Evolutionary conservation across 2,888 invertebrate genomes (phyloP).

Genomic region (Pristionchus exspectatus): DNA sequence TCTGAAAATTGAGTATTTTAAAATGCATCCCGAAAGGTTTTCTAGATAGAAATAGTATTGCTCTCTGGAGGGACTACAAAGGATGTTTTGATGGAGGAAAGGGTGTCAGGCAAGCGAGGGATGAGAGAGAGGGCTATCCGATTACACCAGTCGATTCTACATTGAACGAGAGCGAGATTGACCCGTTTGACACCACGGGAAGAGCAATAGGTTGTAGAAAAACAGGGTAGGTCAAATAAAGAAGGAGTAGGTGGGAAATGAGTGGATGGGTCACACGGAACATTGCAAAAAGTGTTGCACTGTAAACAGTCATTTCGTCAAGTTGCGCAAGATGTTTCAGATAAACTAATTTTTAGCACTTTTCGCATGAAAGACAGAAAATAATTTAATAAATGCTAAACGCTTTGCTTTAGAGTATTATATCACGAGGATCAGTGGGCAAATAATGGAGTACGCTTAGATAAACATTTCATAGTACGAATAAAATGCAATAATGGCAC

Average conservation of each 20-base stretch:
- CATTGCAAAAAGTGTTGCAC: neutral
- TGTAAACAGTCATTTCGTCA: slow-evolving; percentile 18
- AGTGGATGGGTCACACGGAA: slow-evolving; percentile 9
- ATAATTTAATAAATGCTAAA: neutral
- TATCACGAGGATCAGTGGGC: neutral
- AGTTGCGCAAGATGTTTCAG: neutral
- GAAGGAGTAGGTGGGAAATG: slow-evolving; percentile 14
- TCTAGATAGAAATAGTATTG: neutral
- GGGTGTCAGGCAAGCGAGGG: slow-evolving; percentile 1
- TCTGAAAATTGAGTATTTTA: neutral
- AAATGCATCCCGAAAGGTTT: neutral
- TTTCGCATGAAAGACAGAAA: neutral
- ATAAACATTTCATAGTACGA: neutral
- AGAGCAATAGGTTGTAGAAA: slow-evolving; percentile 2
- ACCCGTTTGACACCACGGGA: slow-evolving; percentile 7
- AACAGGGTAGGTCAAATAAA: slow-evolving; percentile 7
- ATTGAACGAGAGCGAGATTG: slow-evolving; percentile 25
- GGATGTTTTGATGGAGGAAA: slow-evolving; percentile 16
- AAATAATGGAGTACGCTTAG: neutral
- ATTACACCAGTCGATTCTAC: slow-evolving; percentile 41
- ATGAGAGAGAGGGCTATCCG: neutral
- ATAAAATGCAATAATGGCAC: neutral
- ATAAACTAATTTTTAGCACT: neutral
- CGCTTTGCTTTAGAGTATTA: neutral
- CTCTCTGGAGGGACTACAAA: neutral